Evolutionary conservation across 2,888 invertebrate species (phyloP), one percentile per base, ranked within the genome.

Genomic region (Seladonia tumulorum): DNA sequence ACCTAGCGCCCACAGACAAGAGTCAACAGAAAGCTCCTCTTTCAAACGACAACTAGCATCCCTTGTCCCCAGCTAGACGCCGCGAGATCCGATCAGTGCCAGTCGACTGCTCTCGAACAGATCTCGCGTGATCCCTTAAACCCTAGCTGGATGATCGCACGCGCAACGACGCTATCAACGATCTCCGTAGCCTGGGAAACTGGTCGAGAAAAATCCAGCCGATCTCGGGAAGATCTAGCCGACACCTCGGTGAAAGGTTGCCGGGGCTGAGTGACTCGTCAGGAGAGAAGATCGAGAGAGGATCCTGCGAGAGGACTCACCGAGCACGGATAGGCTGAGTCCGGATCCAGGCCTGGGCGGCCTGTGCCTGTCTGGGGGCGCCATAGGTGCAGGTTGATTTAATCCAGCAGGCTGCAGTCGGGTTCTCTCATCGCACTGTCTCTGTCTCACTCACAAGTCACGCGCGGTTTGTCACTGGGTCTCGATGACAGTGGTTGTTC

Each of bases 311-410:
- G n/a, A 47, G 72, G 82, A 95, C 95, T 95, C 94, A 95, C 95
- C 95, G 89, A 95, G 93, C 87, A 95, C 95, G 82, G 95, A 95
- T 90, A 95, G 94, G 93, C 95, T 95, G 87, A 95, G 94, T 72
- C 95, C 95, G 81, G 95, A 95, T 90, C 95, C 95, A 90, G 95
- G 94, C 92, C 95, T 94, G 88, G 93, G 93, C 90, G 92, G 90
- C 89, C 93, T 91, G 89, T 93, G 92, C 89, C 93, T 93, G 90
- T 94, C 94, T 86, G 94, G 94, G 85, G 94, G 94, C 92, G 94
- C 94, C 94, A 94, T 94, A 86, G 81, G 42, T 78, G 10, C 66
- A 70, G 14, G 66, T 45, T 73, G 70, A 60, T 63, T 87, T 87
- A 90, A 87, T 90, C 87, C 86, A 85, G 72, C 70, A 68, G 29